Percentiles rank a stretch among this genome's conserved stretches.
Evolutionary conservation across 2,113 vertebrate species (phyloP).

Genomic region (Amblyornis subalaris): DNA sequence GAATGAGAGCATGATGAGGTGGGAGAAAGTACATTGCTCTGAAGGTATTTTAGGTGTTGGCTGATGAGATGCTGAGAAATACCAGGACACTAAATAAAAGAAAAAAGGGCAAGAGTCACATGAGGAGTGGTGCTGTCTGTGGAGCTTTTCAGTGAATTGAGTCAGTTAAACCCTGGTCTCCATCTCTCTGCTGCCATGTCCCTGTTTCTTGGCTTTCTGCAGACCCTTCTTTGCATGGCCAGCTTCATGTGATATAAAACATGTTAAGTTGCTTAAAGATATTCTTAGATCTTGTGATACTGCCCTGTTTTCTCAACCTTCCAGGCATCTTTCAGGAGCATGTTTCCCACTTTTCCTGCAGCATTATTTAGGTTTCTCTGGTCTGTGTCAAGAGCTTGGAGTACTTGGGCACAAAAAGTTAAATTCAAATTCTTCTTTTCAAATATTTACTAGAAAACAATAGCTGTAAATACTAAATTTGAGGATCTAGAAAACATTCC

Average conservation of each 20-base stretch:
- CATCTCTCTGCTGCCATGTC: not conserved
- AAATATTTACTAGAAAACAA: not conserved
- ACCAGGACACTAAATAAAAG: not conserved
- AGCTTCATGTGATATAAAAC: not conserved
- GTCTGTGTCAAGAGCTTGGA: not conserved
- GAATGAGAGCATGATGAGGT: not conserved
- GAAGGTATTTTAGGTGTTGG: not conserved
- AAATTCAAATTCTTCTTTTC: not conserved
- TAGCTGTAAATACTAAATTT: not conserved
- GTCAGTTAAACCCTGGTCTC: not conserved
- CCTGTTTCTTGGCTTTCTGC: not conserved
- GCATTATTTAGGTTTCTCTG: not conserved
- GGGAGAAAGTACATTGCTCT: not conserved
- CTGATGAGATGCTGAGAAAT: not conserved
- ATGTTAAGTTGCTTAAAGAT: not conserved
- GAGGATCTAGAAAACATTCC: not conserved
- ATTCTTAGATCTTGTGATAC: not conserved
- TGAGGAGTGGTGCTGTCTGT: not conserved
- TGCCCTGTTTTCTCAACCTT: not conserved
- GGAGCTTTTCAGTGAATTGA: not conserved
- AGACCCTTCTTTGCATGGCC: not conserved
- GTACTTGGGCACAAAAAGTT: not conserved
- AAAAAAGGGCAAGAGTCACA: fast-evolving
- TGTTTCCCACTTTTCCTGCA: not conserved
- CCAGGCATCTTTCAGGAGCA: not conserved